Percentiles rank a stretch among this genome's conserved stretches.
phyloP scores from a whole-genome alignment of 2,113 vertebrate species.

The Octodon degus region DNA sequence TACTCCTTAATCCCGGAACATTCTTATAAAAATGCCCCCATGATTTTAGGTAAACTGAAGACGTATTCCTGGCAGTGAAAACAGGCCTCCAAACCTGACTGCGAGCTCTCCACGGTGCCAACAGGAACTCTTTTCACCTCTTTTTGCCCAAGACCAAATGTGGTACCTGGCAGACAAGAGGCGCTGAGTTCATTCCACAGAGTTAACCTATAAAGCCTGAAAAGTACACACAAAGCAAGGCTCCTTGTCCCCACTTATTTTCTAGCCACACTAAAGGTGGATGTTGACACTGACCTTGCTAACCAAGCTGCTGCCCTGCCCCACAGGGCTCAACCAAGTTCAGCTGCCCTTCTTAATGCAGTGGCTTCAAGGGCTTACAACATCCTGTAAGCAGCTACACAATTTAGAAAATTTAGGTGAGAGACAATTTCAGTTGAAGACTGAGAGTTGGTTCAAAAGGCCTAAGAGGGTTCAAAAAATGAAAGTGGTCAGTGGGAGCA shows the following conservation, averaged over 20 bases:
- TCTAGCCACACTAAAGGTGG: not conserved
- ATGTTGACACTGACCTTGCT: not conserved
- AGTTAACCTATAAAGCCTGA: not conserved
- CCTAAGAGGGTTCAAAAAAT: not conserved
- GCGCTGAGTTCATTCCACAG: not conserved
- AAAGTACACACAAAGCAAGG: not conserved
- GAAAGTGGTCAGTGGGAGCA: conserved; percentile 9
- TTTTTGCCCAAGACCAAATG: not conserved
- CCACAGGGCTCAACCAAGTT: not conserved
- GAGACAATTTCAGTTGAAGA: conserved; percentile 1
- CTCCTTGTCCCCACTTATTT: not conserved
- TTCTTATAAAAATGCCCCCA: not conserved
- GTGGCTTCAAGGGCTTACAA: not conserved
- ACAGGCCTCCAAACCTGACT: not conserved
- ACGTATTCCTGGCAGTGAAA: not conserved
- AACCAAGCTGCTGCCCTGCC: not conserved
- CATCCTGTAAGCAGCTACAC: not conserved
- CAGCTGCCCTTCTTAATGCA: not conserved
- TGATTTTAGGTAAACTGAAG: not conserved
- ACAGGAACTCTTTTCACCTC: conserved; percentile 15
- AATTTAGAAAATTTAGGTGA: not conserved
- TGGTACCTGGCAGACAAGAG: not conserved
- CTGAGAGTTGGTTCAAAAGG: no score
- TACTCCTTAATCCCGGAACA: not conserved
- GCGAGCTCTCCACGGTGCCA: not conserved